Evolutionary conservation across 2,113 vertebrate species (phyloP).

Genomic region (Nansenia antarctica): DNA sequence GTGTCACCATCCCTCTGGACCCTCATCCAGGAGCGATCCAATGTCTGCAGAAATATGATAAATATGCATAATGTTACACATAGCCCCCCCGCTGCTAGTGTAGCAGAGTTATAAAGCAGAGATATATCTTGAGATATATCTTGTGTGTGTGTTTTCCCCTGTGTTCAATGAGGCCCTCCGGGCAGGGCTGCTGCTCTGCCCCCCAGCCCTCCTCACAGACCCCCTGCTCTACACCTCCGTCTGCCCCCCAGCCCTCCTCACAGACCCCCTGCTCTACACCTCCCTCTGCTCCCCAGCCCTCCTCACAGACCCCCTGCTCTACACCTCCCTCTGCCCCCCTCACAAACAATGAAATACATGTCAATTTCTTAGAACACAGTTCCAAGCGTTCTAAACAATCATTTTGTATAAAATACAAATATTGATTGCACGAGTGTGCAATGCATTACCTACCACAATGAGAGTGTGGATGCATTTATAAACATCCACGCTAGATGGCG

Average conservation of each 20-base stretch:
- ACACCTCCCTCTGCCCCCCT: too few species aligned
- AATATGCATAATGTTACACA: too few species aligned
- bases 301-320: constrained; percentile 50
- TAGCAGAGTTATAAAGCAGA: too few species aligned
- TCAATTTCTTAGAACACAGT: too few species aligned
- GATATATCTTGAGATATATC: too few species aligned
- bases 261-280: constrained; percentile 27
- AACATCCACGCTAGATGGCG: constrained; percentile 2
- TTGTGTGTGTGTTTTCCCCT: background rate
- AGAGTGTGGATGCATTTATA: background rate
- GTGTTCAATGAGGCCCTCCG: constrained; percentile 63
- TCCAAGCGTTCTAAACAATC: too few species aligned
- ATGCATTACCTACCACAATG: background rate
- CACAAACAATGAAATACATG: too few species aligned
- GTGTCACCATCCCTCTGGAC: too few species aligned
- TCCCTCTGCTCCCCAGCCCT: background rate
- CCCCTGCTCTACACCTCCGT: constrained; percentile 10
- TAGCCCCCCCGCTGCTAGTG: too few species aligned
- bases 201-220: constrained; percentile 35
- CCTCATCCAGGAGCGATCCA: too few species aligned
- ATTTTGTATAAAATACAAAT: too few species aligned
- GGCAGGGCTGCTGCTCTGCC: constrained; percentile 45
- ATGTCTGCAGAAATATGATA: too few species aligned
- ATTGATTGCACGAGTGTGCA: background rate
- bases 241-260: constrained; percentile 34